Evolutionary conservation across 2,113 vertebrate species (phyloP).

Genomic region (Oryzias woworae): DNA sequence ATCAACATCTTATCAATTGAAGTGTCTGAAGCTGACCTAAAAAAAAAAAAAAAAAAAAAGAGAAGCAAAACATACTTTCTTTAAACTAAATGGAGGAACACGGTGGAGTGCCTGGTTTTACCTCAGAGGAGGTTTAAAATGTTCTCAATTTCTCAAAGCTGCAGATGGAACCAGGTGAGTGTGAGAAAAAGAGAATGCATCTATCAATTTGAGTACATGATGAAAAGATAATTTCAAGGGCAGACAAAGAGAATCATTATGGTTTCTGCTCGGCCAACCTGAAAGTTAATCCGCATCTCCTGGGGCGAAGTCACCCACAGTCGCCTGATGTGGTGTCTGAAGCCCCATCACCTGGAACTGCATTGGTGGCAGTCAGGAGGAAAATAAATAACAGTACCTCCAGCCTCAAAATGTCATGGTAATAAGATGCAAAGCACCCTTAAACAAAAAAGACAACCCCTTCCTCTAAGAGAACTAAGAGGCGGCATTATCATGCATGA

Average conservation of each 20-base stretch:
- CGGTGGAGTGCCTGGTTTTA: constrained; percentile 20
- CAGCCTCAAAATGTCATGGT: constrained; percentile 32
- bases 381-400: constrained; percentile 55
- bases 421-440: constrained; percentile 42
- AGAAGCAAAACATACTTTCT: constrained; percentile 9
- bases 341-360: constrained; percentile 14
- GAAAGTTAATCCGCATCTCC: constrained; percentile 71
- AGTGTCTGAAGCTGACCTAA: constrained; percentile 23
- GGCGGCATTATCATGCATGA: constrained; percentile 29
- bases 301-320: constrained; percentile 30
- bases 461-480: constrained; percentile 29
- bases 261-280: constrained; percentile 72
- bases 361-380: constrained; percentile 42
- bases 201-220: constrained; percentile 66
- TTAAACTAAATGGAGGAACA: constrained; percentile 13
- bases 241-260: constrained; percentile 70
- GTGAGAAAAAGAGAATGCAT: constrained; percentile 46
- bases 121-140: constrained; percentile 30
- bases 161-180: constrained; percentile 45
- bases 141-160: constrained; percentile 45
- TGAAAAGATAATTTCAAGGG: constrained; percentile 71
- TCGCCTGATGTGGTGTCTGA: constrained; percentile 45
- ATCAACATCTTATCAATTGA: constrained; percentile 31
- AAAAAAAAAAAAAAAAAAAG: constrained; percentile 21
- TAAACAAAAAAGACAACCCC: constrained; percentile 8